Conservation (phyloP, 2,113 vertebrate species). For the Ardeotis arabs region DNA sequence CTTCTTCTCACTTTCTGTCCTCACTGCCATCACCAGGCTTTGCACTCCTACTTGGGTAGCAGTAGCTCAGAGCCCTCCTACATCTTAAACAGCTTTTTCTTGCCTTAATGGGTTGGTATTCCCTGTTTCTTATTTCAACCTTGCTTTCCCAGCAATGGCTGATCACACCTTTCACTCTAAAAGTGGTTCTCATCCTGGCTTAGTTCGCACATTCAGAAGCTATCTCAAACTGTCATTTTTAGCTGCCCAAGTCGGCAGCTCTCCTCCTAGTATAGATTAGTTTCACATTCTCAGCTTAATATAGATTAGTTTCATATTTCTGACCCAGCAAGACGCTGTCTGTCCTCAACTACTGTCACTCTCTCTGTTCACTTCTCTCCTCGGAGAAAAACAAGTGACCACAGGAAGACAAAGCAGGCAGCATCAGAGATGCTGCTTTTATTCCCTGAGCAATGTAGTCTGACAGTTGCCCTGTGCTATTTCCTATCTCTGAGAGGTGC, state of each 20-base stretch:
- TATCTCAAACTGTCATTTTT: constrained; percentile 17
- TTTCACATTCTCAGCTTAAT: constrained; percentile 3
- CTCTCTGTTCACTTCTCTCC: not conserved
- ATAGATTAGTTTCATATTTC: constrained; percentile 19
- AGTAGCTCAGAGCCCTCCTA: not conserved
- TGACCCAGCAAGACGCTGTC: not conserved
- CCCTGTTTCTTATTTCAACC: not conserved
- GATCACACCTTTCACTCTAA: not conserved
- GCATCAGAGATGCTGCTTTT: not conserved
- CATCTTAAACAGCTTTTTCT: not conserved
- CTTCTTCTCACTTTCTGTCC: not conserved
- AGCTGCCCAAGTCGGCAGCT: not conserved
- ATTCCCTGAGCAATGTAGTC: not conserved
- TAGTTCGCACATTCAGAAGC: constrained; percentile 27
- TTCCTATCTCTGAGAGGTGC: not conserved
- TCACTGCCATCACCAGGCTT: not conserved
- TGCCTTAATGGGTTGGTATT: not conserved
- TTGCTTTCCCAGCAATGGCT: not conserved
- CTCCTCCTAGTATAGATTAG: not conserved
- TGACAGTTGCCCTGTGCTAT: not conserved
- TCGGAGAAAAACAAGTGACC: not conserved
- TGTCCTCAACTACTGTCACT: not conserved
- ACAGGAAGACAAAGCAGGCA: not conserved
- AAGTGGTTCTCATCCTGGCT: not conserved
- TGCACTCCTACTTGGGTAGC: not conserved